Percentiles rank a stretch among this genome's conserved stretches.
These are phyloP conservation scores for Sitta carolinensis DNA, from an alignment of 2,797 vertebrate species.

Conservation along the genomic window DNA sequence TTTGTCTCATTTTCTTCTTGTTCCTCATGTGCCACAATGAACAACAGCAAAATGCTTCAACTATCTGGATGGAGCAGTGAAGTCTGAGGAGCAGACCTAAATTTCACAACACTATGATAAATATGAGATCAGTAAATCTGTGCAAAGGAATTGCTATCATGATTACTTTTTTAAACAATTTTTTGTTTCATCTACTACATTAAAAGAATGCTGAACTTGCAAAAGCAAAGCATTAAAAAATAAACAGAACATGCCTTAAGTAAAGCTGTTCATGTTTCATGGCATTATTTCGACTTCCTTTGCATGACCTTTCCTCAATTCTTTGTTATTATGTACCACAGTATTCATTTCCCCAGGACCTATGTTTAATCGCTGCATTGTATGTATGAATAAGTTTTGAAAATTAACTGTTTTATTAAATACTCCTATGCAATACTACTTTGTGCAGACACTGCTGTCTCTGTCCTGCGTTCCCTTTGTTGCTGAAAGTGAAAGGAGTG, in stretches of 20 bases:
- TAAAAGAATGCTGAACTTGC: slow-evolving; percentile 27
- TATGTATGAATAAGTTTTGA: background rate
- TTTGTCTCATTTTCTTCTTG: background rate
- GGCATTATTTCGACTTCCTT: background rate
- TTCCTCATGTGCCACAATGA: background rate
- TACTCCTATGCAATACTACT: background rate
- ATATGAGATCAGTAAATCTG: background rate
- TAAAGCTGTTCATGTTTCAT: background rate
- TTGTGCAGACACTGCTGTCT: background rate
- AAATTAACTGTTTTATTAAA: background rate
- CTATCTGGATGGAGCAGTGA: background rate
- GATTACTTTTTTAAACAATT: background rate
- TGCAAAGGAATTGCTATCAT: background rate
- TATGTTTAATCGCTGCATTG: background rate
- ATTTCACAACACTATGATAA: background rate
- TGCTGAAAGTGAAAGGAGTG: background rate
- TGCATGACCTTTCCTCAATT: slow-evolving; percentile 9
- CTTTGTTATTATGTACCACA: background rate
- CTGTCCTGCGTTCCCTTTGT: background rate
- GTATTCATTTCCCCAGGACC: slow-evolving; percentile 3
- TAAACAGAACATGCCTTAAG: slow-evolving; percentile 22
- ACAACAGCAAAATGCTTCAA: background rate
- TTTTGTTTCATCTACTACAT: slow-evolving; percentile 44
- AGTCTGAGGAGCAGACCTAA: background rate
- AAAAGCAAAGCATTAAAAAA: slow-evolving; percentile 36